Evolutionary conservation across 2,797 vertebrate species (phyloP).

Genomic region (Ctenopoma kingsleyae): DNA sequence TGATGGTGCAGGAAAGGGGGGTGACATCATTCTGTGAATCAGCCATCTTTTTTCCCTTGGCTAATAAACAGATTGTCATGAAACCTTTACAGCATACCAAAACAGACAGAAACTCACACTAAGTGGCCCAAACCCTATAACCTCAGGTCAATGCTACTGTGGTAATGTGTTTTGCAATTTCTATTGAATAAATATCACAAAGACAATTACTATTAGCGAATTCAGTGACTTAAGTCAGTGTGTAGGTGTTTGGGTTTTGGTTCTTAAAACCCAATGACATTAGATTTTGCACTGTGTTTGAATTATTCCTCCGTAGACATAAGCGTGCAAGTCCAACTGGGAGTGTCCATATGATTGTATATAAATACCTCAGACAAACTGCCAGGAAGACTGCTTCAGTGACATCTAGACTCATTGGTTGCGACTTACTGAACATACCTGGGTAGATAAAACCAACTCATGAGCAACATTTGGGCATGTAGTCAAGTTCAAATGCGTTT

Average conservation of each 20-base stretch:
- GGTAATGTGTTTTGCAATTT: not conserved
- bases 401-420: constrained; percentile 9
- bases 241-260: not conserved
- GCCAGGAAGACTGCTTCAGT: not conserved
- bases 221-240: constrained; percentile 2
- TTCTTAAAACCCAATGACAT: not conserved
- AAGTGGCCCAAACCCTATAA: constrained; percentile 4
- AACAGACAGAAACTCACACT: constrained; percentile 1
- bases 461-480: constrained; percentile 6
- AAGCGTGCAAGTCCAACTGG: not conserved
- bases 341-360: not conserved
- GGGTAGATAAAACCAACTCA: constrained; percentile 21
- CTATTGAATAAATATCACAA: not conserved
- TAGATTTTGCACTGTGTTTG: fast-evolving
- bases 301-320: not conserved
- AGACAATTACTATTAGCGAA: constrained; percentile 8
- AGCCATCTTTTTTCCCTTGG: constrained; percentile 67
- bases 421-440: constrained; percentile 9
- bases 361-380: not conserved
- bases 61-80: constrained; percentile 56
- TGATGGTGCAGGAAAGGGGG: constrained; percentile 33
- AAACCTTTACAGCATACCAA: constrained; percentile 40
- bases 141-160: not conserved
- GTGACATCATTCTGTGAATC: constrained; percentile 61
- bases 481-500: not conserved